phyloP scores from a whole-genome alignment of 64 coral and sea anemone genomes.

The Astreopora myriophthalma region DNA sequence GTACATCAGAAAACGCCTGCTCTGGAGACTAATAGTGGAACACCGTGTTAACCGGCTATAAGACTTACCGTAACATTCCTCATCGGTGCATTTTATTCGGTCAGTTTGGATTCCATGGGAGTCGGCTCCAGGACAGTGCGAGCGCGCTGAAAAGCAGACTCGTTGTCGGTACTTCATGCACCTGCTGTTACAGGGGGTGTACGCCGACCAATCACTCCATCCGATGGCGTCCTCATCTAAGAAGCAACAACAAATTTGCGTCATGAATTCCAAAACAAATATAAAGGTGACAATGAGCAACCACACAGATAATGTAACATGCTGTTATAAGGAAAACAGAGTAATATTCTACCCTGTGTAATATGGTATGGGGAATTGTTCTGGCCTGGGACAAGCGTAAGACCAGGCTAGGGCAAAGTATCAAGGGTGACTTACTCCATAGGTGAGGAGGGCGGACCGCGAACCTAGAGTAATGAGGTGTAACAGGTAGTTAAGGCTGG shows the following conservation, averaged over 20 bases:
- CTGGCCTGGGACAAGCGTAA: too few species aligned
- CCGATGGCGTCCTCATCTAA: conserved; percentile 40
- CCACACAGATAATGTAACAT: too few species aligned
- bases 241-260: background rate
- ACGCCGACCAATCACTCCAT: conserved; percentile 86
- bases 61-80: conserved; percentile 75
- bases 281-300: too few species aligned
- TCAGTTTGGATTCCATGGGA: conserved; percentile 78
- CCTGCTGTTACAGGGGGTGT: conserved; percentile 84
- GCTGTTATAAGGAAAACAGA: too few species aligned
- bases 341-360: too few species aligned
- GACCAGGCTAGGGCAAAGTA: too few species aligned
- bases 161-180: conserved; percentile 87
- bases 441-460: too few species aligned
- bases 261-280: background rate
- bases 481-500: too few species aligned
- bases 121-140: conserved; percentile 74
- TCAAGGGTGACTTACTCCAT: too few species aligned
- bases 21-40: background rate
- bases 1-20: too few species aligned
- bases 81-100: conserved; percentile 57
- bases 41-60: background rate
- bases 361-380: too few species aligned
- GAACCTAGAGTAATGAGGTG: too few species aligned
- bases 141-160: conserved; percentile 66